Percentiles rank a stretch among this genome's conserved stretches.
These are phyloP conservation scores for Larimichthys polyactis DNA, from an alignment of 2,113 vertebrate genomes.

Conservation along the genomic window DNA sequence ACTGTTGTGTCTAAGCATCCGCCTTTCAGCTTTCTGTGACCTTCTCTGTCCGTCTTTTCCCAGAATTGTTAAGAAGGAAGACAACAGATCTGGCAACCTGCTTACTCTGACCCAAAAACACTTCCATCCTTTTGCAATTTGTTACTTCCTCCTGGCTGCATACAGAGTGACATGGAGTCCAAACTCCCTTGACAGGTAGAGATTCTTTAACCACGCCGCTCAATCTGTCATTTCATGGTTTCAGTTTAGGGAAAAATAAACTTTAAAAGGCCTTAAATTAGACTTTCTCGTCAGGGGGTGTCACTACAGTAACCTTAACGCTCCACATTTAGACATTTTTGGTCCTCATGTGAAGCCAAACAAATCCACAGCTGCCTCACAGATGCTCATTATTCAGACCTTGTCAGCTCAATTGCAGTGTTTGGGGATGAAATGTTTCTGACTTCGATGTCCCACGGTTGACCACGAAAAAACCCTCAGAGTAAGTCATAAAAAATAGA, in stretches of 20 bases:
- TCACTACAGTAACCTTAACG: not conserved
- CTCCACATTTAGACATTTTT: not conserved
- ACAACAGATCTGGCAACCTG: not conserved
- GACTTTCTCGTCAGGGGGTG: not conserved
- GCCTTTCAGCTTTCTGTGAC: not conserved
- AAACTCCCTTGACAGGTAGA: not conserved
- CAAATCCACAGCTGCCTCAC: not conserved
- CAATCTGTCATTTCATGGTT: not conserved
- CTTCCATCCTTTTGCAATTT: not conserved
- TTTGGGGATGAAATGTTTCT: not conserved
- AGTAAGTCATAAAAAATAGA: not conserved
- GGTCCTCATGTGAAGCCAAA: not conserved
- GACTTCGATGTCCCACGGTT: not conserved
- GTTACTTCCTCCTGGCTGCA: not conserved
- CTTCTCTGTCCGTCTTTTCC: not conserved
- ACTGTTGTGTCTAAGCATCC: not conserved
- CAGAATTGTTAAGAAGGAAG: not conserved
- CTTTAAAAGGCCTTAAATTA: not conserved
- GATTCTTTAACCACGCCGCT: not conserved
- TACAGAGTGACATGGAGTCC: not conserved
- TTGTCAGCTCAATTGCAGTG: not conserved
- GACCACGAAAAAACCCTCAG: too few relatives aligned
- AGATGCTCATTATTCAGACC: not conserved
- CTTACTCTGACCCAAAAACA: slow-evolving; percentile 7
- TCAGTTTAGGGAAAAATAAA: not conserved